Conservation (phyloP, 2,888 invertebrate genomes). For the Trypoxylon attenuatum region DNA sequence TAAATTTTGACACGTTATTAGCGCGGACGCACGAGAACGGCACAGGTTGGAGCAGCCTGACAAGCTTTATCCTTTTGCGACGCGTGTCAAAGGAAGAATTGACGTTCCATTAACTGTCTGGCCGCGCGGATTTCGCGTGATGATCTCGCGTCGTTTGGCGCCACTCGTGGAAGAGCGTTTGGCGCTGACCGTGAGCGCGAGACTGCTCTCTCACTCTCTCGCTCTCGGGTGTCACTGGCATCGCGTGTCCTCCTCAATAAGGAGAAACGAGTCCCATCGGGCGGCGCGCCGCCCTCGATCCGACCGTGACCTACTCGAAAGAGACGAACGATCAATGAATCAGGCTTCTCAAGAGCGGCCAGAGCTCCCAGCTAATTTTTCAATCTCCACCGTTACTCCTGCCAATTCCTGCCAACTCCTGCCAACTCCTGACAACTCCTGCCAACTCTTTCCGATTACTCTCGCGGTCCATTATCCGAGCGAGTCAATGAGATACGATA, state of each 20-base stretch:
- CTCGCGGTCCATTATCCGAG: too few species aligned
- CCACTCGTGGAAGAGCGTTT: slow-evolving; percentile 4
- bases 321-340: slow-evolving; percentile 19
- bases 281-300: neutral
- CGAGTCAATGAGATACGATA: too few species aligned
- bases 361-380: too few species aligned
- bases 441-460: too few species aligned
- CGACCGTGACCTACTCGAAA: neutral
- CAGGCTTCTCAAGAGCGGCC: too few species aligned
- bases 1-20: too few species aligned
- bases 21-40: too few species aligned
- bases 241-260: neutral
- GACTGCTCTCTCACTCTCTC: neutral
- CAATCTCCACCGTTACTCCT: too few species aligned
- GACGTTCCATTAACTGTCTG: slow-evolving; percentile 33
- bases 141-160: slow-evolving; percentile 6
- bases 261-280: neutral
- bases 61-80: slow-evolving; percentile 23
- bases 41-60: neutral
- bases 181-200: slow-evolving; percentile 14
- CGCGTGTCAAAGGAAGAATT: slow-evolving; percentile 24
- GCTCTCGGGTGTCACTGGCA: too few species aligned
- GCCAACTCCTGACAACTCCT: too few species aligned
- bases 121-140: slow-evolving; percentile 1
- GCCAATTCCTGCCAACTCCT: too few species aligned